phyloP scores from a whole-genome alignment of 1,140 invertebrate genomes.

The Heterodera schachtii region DNA sequence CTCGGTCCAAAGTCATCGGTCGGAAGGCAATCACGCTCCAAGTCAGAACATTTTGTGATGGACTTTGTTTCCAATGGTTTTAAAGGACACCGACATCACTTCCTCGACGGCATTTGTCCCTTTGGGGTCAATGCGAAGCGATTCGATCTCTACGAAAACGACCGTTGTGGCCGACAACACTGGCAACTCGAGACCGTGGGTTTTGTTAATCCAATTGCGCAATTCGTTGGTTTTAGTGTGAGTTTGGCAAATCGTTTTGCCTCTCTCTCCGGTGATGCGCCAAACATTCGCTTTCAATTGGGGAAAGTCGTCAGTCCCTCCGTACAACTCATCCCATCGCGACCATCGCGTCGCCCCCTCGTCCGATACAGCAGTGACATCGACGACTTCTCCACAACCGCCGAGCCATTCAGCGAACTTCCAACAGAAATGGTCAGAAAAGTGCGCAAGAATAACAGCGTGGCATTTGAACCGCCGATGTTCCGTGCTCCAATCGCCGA shows the following conservation, averaged over 20 bases:
- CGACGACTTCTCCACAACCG: not conserved
- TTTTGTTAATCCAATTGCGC: constrained; percentile 1
- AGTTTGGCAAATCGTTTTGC: constrained; percentile 14
- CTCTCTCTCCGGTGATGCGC: not conserved
- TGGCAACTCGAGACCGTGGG: not conserved
- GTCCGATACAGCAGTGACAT: not conserved
- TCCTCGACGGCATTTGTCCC: constrained; percentile 17
- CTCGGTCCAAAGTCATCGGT: not conserved
- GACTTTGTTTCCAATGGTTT: not conserved
- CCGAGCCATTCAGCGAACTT: too few relatives aligned
- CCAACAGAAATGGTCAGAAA: too few relatives aligned
- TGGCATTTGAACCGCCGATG: not conserved
- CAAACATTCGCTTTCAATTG: constrained; percentile 10
- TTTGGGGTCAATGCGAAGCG: constrained; percentile 24
- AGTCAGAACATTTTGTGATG: not conserved
- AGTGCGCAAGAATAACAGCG: not conserved
- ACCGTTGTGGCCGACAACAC: constrained; percentile 15
- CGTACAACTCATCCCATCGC: not conserved
- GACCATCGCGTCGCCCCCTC: not conserved
- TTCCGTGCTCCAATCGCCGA: constrained; percentile 8
- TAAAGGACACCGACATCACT: constrained; percentile 26
- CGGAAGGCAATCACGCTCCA: constrained; percentile 20
- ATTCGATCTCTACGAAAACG: constrained; percentile 30
- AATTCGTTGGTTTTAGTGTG: not conserved
- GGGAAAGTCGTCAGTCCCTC: not conserved